phyloP scores from a whole-genome alignment of 1,140 invertebrate species.

The Hypsibius dujardini region DNA sequence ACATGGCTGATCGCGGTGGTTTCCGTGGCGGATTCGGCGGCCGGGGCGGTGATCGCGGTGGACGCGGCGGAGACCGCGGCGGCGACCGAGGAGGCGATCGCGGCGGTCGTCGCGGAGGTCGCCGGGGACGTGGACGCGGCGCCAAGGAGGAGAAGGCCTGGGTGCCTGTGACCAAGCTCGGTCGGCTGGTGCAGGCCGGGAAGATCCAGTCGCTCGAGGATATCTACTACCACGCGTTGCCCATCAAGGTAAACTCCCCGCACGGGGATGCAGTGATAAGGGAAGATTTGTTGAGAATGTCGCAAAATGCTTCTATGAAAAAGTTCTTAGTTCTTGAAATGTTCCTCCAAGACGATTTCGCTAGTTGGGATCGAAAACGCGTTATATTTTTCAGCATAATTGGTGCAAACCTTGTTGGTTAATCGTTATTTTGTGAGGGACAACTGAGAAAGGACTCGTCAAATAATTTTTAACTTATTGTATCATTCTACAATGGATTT shows the following conservation, averaged over 20 bases:
- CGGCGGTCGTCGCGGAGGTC: constrained; percentile 57
- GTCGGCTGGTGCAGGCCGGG: constrained; percentile 83
- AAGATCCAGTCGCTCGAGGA: constrained; percentile 93
- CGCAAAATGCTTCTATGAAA: too few relatives aligned
- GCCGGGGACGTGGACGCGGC: constrained; percentile 61
- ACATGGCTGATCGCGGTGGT: constrained; percentile 31
- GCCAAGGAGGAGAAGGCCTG: constrained; percentile 96
- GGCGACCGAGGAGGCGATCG: constrained; percentile 36
- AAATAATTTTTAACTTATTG: too few relatives aligned
- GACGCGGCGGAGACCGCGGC: constrained; percentile 25
- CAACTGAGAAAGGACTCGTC: too few relatives aligned
- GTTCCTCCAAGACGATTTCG: too few relatives aligned
- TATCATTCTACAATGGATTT: too few relatives aligned
- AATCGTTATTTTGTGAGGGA: too few relatives aligned
- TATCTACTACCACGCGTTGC: constrained; percentile 93
- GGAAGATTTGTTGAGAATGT: too few relatives aligned
- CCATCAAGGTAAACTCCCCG: constrained; percentile 68
- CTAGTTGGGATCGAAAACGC: too few relatives aligned
- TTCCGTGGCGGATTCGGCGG: constrained; percentile 30
- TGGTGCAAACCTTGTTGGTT: too few relatives aligned
- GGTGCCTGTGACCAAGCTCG: constrained; percentile 94
- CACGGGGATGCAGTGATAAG: too few relatives aligned
- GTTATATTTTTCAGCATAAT: too few relatives aligned
- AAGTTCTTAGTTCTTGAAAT: too few relatives aligned
- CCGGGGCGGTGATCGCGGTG: constrained; percentile 25